These are phyloP conservation scores for Sparidentex hasta DNA, from an alignment of 2,797 vertebrate species.

Conservation along the genomic window DNA sequence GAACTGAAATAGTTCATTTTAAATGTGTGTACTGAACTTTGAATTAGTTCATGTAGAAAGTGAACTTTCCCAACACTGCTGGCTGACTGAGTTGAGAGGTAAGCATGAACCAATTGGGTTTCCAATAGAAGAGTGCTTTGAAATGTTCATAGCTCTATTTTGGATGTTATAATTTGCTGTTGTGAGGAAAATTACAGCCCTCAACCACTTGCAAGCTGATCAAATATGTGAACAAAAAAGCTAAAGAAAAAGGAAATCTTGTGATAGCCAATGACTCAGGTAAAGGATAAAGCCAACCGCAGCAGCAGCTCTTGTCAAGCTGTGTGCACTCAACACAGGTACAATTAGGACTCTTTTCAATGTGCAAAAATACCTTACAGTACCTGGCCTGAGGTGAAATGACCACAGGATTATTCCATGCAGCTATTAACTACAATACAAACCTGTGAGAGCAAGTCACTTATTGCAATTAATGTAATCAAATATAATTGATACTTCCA, in stretches of 20 bases:
- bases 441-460: neutral
- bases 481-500: neutral
- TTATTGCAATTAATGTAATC: constrained; percentile 31
- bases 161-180: neutral
- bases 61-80: too few species aligned
- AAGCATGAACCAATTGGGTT: too few species aligned
- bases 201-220: neutral
- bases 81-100: too few species aligned
- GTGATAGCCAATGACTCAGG: neutral
- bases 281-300: neutral
- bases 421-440: neutral
- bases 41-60: too few species aligned
- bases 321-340: constrained; percentile 22
- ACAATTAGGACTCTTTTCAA: constrained; percentile 51
- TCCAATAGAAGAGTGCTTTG: too few species aligned
- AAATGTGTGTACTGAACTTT: too few species aligned
- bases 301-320: neutral
- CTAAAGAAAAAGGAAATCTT: neutral
- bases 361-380: constrained; percentile 12
- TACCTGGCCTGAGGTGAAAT: constrained; percentile 7
- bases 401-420: neutral
- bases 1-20: too few species aligned
- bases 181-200: neutral
- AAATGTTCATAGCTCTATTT: too few species aligned
- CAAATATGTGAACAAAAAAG: neutral